These are phyloP conservation scores for Dinoponera quadriceps DNA, from an alignment of 1,140 invertebrate genomes.

Conservation along the genomic window DNA sequence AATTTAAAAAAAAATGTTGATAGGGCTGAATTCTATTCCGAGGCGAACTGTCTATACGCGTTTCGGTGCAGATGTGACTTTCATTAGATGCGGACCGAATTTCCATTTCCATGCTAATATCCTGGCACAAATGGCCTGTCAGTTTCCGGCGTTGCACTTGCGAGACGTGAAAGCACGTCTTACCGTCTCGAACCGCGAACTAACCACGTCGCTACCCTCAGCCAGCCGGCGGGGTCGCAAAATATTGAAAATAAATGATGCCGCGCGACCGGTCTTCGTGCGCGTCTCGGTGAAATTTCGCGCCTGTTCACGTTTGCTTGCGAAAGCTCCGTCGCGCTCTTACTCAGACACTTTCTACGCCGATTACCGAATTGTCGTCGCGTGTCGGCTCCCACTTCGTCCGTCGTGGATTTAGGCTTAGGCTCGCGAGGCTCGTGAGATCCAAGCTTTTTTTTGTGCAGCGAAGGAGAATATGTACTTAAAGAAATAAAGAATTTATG, in stretches of 20 bases:
- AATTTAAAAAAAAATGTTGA: constrained; percentile 5
- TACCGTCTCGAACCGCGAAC: not conserved
- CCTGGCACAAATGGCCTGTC: constrained; percentile 48
- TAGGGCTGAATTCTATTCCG: constrained; percentile 4
- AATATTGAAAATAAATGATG: constrained; percentile 46
- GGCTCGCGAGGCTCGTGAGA: too few relatives aligned
- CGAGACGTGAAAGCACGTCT: constrained; percentile 27
- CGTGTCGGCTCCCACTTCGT: constrained; percentile 42
- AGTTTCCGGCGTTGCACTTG: constrained; percentile 26
- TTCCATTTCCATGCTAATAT: constrained; percentile 60
- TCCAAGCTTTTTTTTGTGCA: too few relatives aligned
- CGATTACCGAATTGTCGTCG: constrained; percentile 38
- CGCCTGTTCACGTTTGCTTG: constrained; percentile 44
- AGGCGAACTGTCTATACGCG: constrained; percentile 13
- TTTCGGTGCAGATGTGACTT: constrained; percentile 10
- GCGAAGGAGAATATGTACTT: too few relatives aligned
- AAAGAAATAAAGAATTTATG: too few relatives aligned
- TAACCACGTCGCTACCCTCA: not conserved
- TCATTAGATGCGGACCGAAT: constrained; percentile 26
- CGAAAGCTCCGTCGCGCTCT: constrained; percentile 39
- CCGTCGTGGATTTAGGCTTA: not conserved
- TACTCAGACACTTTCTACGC: constrained; percentile 46
- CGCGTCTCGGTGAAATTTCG: constrained; percentile 40
- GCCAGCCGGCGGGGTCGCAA: not conserved
- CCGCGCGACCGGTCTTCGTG: not conserved